Percentiles rank a stretch among this genome's conserved stretches.
phyloP scores from a whole-genome alignment of 2,888 invertebrate species.

The Eurytoma californica region DNA sequence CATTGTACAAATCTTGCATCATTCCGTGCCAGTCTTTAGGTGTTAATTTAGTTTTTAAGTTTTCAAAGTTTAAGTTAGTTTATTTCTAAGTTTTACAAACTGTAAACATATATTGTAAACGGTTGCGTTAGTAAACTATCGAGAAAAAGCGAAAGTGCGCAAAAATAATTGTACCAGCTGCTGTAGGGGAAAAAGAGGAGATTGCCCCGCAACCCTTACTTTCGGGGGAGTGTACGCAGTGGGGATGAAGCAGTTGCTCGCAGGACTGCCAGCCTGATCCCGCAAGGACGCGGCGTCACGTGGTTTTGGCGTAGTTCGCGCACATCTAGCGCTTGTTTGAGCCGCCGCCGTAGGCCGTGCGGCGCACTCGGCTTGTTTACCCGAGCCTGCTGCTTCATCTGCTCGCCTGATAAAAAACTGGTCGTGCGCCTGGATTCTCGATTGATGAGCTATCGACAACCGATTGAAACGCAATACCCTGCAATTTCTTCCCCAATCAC shows the following conservation, averaged over 20 bases:
- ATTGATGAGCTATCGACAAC: conserved; percentile 74
- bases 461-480: conserved; percentile 62
- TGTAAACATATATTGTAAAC: no score
- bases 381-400: conserved; percentile 59
- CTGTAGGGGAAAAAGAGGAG: no score
- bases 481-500: neutral
- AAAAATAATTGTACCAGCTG: no score
- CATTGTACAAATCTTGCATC: no score
- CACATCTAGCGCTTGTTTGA: neutral
- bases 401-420: conserved; percentile 74
- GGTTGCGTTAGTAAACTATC: no score
- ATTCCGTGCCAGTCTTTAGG: no score
- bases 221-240: neutral
- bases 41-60: no score
- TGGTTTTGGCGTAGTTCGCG: conserved; percentile 64
- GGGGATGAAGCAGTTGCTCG: conserved; percentile 27
- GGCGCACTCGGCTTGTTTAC: neutral
- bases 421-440: conserved; percentile 73
- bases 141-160: neutral
- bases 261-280: conserved; percentile 71
- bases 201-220: neutral
- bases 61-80: no score
- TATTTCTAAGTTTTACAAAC: no score
- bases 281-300: conserved; percentile 73
- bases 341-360: conserved; percentile 1